Conservation (phyloP, 2,797 vertebrate genomes). For the Ctenosaura bakeri region DNA sequence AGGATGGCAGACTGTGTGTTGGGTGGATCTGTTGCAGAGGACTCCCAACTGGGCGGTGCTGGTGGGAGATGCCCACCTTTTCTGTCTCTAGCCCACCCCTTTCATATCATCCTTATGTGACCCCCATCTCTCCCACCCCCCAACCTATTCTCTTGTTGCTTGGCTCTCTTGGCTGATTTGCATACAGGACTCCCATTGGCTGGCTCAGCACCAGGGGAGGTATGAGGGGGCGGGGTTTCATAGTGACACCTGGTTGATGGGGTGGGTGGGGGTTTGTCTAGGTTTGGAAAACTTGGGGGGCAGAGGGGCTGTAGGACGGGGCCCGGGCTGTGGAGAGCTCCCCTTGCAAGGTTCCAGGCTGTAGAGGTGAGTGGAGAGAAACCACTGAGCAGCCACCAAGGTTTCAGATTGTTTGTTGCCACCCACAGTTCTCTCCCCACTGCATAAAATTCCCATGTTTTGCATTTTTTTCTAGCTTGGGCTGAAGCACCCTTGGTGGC, state of each 20-base stretch:
- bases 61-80: too few relatives aligned
- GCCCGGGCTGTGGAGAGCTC: neutral
- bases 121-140: neutral
- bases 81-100: too few relatives aligned
- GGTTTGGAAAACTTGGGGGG: neutral
- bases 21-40: too few relatives aligned
- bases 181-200: constrained; percentile 18
- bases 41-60: too few relatives aligned
- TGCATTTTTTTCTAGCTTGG: too few relatives aligned
- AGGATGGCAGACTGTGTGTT: neutral
- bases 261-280: neutral
- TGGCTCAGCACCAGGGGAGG: constrained; percentile 5
- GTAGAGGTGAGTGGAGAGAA: neutral
- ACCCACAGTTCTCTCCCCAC: too few relatives aligned
- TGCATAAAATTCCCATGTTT: too few relatives aligned
- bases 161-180: constrained; percentile 23
- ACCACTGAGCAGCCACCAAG: neutral
- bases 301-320: neutral
- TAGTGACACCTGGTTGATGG: neutral
- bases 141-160: neutral
- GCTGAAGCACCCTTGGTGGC: too few relatives aligned
- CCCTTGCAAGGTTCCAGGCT: neutral
- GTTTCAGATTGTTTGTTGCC: neutral
- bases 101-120: too few relatives aligned
- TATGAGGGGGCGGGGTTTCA: constrained; percentile 20